Base-by-base conservation (phyloP, 2,113 vertebrate genomes). In the Chloroceryle aenea region DNA sequence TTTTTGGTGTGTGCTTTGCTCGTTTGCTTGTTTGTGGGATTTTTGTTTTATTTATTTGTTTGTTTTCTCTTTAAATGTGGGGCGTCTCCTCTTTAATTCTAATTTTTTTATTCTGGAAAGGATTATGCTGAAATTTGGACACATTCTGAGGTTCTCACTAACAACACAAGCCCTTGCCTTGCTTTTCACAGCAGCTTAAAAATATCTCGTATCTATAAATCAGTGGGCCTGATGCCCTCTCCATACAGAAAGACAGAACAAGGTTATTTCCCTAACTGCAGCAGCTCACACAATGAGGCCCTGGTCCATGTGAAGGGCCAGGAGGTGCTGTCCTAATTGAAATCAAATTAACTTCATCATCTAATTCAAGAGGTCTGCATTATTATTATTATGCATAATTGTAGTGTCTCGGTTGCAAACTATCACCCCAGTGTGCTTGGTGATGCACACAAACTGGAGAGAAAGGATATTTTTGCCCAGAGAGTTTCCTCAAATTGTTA, bases 301-400 rank as follows among this genome's bases (percentile, higher is more conserved):
- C 40, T 62, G 48, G 55, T 85, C 71, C 91, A 50, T 14, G 15
- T 36, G 61, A 90, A 66, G 50, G 55, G 55, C 67, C 85, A 94
- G 63, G 52, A 95, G 68, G 75, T 90, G 68, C 64, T 86, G 68
- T 59, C 64, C 82, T 80, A 86, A 94, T 1, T 74, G 69, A 74
- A 96, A 94, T 80, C 67, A 95, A 91, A 94, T 85, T 3, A 85
- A 63, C 71, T 58, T 77, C 78, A 78, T 68, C 7, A 84, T 55
- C 64, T 74, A 93, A 92, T 89, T 88, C 86, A 93, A 90, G 3
- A 95, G 66, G 32, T 29, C 79, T 81, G 50, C 14, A 17, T 59
- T 69, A 83, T 77, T 90, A 80, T 34, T 92, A 50, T 25, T 48
- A 23, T 89, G n/a, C 21, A 14, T 92, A 90, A 92, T 36, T 87